Evolutionary conservation across 2,113 vertebrate species (phyloP).

Genomic region (Xiphophorus couchianus): DNA sequence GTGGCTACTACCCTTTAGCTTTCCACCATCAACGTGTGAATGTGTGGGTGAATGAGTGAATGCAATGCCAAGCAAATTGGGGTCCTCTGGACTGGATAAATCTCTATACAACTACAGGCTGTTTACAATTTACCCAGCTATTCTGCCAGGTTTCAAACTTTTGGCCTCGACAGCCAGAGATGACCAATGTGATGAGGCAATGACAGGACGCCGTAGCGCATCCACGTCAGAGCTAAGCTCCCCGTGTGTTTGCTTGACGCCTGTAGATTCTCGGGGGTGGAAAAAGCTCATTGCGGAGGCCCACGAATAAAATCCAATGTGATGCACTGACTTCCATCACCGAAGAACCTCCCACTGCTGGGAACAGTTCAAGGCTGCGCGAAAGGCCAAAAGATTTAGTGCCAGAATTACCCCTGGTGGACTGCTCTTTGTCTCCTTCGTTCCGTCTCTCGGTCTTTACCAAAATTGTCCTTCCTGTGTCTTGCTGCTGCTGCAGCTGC

Average conservation of each 20-base stretch:
- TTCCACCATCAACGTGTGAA: too few relatives aligned
- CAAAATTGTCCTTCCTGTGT: constrained; percentile 58
- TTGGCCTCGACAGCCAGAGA: constrained; percentile 42
- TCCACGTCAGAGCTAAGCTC: constrained; percentile 54
- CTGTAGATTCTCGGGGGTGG: constrained; percentile 46
- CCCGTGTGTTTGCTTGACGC: constrained; percentile 46
- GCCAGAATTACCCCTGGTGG: constrained; percentile 26
- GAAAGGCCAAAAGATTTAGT: constrained; percentile 46
- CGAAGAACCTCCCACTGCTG: constrained; percentile 51
- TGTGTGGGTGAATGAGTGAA: too few relatives aligned
- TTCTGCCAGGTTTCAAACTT: too few relatives aligned
- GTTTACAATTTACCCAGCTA: too few relatives aligned
- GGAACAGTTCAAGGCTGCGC: constrained; percentile 37
- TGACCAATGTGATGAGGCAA: constrained; percentile 64
- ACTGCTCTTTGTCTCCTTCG: constrained; percentile 42
- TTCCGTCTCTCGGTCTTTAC: constrained; percentile 41
- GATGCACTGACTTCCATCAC: constrained; percentile 53
- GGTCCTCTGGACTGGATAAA: too few relatives aligned
- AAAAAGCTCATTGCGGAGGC: constrained; percentile 45
- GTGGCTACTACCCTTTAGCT: too few relatives aligned
- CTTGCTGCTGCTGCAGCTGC: constrained; percentile 60
- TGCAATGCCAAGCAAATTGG: too few relatives aligned
- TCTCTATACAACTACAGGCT: too few relatives aligned
- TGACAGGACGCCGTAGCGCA: constrained; percentile 41
- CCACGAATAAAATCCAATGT: constrained; percentile 58